Evolutionary conservation across 1,140 invertebrate species (phyloP).

Genomic region (Calephelis virginiensis): DNA sequence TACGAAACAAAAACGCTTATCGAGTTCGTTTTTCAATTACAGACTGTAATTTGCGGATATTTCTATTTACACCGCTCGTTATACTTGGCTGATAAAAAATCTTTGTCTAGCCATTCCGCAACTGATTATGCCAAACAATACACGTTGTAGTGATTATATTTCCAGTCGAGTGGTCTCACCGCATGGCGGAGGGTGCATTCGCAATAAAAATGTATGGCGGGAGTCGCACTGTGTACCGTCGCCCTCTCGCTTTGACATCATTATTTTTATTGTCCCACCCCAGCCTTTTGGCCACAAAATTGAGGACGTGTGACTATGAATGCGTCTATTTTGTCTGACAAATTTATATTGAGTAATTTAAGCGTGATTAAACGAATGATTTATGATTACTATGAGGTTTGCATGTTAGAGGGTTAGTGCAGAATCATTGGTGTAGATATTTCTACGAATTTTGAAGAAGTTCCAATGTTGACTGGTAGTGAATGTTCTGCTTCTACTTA

Average conservation of each 20-base stretch:
- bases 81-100: slow-evolving; percentile 28
- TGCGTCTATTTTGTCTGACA: slow-evolving; percentile 36
- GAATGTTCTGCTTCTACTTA: too few relatives aligned
- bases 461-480: too few relatives aligned
- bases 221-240: slow-evolving; percentile 38
- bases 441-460: too few relatives aligned
- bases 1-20: too few relatives aligned
- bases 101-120: slow-evolving; percentile 33
- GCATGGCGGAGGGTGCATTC: slow-evolving; percentile 48
- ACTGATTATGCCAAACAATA: slow-evolving; percentile 50
- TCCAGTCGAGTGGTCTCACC: slow-evolving; percentile 57
- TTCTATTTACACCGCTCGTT: slow-evolving; percentile 4
- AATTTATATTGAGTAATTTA: slow-evolving; percentile 21
- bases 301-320: slow-evolving; percentile 36
- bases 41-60: not conserved
- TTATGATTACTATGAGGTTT: not conserved
- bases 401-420: too few relatives aligned
- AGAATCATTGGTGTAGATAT: too few relatives aligned
- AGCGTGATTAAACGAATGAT: slow-evolving; percentile 8
- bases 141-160: slow-evolving; percentile 65
- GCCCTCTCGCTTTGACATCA: slow-evolving; percentile 61
- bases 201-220: slow-evolving; percentile 59
- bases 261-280: slow-evolving; percentile 63
- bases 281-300: slow-evolving; percentile 44
- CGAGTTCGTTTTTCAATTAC: slow-evolving; percentile 1